Evolutionary conservation across 2,113 vertebrate genomes (phyloP), one percentile per base, ranked within the genome.

Genomic region (Neolamprologus devosi): DNA sequence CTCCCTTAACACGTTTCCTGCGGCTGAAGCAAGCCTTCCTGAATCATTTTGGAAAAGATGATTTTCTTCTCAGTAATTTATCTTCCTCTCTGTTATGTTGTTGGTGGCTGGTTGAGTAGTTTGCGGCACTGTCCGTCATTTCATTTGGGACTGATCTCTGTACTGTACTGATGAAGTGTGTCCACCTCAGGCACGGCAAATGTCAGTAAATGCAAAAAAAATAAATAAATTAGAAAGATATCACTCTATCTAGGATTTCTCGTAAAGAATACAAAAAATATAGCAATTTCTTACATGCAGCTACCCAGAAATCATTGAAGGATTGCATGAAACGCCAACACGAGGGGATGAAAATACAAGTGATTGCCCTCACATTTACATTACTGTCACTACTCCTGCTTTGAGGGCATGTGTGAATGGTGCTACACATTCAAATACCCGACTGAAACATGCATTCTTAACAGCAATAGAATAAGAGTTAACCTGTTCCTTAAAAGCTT

Each of bases 401-500:
- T 78, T 85, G 84, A 92, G 87, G 89, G 85, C 81, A 85, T 88
- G 82, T 90, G 75, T 90, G 84, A 88, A 92, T 85, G 95, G 95
- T 95, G 95, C 94, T 96, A 94, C 87, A 90, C 91, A 92, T 94
- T 91, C 49, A 90, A 23, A 85, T 88, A 88, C 89, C 91, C 91
- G 45, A 92, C 80, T 82, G 47, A 88, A 89, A 93, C 87, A 82
- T 89, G 86, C 85, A 92, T 93, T 93, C 84, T 92, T 86, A 90
- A 92, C 84, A 95, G 94, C 94, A 95, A 95, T 94, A 95, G 89
- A 91, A 87, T 79, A 88, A 92, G 85, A 88, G 80, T 84, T 81
- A 87, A 85, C 82, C 86, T 89, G 89, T 92, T 92, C 91, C 90
- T 92, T 88, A 89, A 83, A 91, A 55, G 45, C 45, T 90, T 92